Evolutionary conservation across 2,113 vertebrate genomes (phyloP).

Genomic region (Athene noctua): DNA sequence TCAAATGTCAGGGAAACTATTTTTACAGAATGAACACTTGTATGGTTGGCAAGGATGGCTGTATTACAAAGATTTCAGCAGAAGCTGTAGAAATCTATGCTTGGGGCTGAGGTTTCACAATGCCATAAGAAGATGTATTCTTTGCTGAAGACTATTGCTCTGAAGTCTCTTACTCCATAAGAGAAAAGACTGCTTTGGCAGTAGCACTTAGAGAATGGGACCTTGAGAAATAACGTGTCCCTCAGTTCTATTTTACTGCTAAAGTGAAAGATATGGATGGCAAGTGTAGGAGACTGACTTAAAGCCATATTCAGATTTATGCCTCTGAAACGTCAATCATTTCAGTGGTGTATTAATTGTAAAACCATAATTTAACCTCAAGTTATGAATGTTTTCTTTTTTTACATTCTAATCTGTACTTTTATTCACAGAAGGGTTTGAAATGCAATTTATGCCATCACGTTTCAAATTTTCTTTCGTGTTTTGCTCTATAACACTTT

Average conservation of each 20-base stretch:
- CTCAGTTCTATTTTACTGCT: not conserved
- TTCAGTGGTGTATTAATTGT: not conserved
- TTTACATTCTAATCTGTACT: not conserved
- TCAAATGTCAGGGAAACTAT: not conserved
- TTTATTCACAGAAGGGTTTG: not conserved
- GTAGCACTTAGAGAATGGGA: not conserved
- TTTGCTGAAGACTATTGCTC: not conserved
- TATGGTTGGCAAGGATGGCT: not conserved
- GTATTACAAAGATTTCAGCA: not conserved
- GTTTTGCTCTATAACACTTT: not conserved
- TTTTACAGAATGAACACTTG: not conserved
- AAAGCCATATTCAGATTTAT: not conserved
- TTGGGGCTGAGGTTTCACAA: not conserved
- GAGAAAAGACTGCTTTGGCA: not conserved
- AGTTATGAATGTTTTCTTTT: not conserved
- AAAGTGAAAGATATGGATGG: not conserved
- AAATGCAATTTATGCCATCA: not conserved
- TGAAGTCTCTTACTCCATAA: not conserved
- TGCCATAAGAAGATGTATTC: rapidly evolving
- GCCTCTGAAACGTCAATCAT: not conserved
- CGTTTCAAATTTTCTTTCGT: not conserved
- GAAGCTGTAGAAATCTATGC: not conserved
- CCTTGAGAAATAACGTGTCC: not conserved
- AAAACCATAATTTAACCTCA: not conserved
- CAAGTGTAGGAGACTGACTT: not conserved